Percentiles rank a stretch among this genome's conserved stretches.
Conservation (phyloP, 2,888 invertebrate species). For the Drosophila cognata region DNA sequence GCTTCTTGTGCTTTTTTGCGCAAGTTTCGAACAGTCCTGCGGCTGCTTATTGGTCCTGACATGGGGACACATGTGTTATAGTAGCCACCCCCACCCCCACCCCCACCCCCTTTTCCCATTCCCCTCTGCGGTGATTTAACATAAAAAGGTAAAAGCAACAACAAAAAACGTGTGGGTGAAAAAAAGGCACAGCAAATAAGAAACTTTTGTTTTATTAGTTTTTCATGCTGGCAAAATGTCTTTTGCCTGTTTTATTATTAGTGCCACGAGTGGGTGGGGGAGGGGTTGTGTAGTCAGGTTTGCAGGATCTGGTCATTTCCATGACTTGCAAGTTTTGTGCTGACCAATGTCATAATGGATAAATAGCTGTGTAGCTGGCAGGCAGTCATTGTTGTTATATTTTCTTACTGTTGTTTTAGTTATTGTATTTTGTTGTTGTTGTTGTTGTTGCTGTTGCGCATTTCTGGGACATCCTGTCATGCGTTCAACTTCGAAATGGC, state of each 20-base stretch:
- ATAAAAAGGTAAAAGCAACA: conserved; percentile 73
- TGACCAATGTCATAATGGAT: conserved; percentile 78
- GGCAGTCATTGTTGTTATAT: conserved; percentile 4
- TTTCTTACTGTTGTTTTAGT: neutral
- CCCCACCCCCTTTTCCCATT: neutral
- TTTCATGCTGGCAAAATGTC: conserved; percentile 73
- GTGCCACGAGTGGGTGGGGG: neutral
- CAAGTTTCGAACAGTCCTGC: conserved; percentile 74
- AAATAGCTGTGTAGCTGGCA: conserved; percentile 23
- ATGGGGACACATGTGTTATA: conserved; percentile 71
- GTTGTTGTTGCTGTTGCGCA: conserved; percentile 14
- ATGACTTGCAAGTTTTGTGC: conserved; percentile 82
- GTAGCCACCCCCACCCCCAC: neutral
- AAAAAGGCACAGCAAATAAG: conserved; percentile 54
- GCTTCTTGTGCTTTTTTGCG: conserved; percentile 43
- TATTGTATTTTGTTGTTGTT: conserved; percentile 4
- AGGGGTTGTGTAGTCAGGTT: neutral
- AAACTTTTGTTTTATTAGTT: conserved; percentile 81
- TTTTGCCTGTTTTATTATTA: conserved; percentile 78
- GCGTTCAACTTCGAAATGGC: conserved; percentile 83
- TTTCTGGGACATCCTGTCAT: conserved; percentile 69
- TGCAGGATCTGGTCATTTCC: conserved; percentile 51
- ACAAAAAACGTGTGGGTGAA: conserved; percentile 5
- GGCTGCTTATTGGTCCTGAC: conserved; percentile 80
- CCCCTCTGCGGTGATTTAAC: conserved; percentile 72